Percentiles rank a stretch among this genome's conserved stretches.
phyloP scores from a whole-genome alignment of 2,113 vertebrate genomes.

The Microcebus tavaratra region DNA sequence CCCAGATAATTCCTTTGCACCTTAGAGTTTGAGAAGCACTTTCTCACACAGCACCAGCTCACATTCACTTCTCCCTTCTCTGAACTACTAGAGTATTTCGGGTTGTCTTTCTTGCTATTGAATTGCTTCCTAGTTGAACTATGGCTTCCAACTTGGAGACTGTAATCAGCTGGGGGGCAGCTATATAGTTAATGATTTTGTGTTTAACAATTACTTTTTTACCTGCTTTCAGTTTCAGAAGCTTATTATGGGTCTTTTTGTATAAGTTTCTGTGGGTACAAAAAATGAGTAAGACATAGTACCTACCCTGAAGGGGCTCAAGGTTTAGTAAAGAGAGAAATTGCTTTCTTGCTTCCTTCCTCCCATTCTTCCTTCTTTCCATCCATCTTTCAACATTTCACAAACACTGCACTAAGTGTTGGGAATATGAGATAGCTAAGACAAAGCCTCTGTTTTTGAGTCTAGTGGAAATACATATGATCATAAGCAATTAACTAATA shows the following conservation, averaged over 20 bases:
- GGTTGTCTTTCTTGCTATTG: not conserved
- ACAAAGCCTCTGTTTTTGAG: not conserved
- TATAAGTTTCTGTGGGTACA: not conserved
- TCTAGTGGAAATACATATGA: not conserved
- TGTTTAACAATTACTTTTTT: not conserved
- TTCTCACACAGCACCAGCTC: not conserved
- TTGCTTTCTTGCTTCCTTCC: not conserved
- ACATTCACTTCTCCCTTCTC: not conserved
- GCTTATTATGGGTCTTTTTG: not conserved
- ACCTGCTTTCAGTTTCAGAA: slow-evolving; percentile 7
- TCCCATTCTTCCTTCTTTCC: not conserved
- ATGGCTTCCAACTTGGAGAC: slow-evolving; percentile 25
- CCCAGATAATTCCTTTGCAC: not conserved
- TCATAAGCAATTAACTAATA: not conserved
- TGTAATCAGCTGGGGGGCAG: not conserved
- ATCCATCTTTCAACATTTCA: not conserved
- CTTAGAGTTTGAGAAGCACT: not conserved
- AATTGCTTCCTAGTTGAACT: slow-evolving; percentile 2
- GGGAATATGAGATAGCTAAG: not conserved
- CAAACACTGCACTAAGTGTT: not conserved
- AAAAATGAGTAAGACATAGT: slow-evolving; percentile 6
- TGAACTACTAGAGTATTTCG: not conserved
- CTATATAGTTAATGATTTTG: not conserved
- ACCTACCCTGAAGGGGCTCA: not conserved
- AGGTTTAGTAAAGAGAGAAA: not conserved